Evolutionary conservation across 2,797 vertebrate species (phyloP), one percentile per base, ranked within the genome.

Genomic region (Crenuchus spilurus): DNA sequence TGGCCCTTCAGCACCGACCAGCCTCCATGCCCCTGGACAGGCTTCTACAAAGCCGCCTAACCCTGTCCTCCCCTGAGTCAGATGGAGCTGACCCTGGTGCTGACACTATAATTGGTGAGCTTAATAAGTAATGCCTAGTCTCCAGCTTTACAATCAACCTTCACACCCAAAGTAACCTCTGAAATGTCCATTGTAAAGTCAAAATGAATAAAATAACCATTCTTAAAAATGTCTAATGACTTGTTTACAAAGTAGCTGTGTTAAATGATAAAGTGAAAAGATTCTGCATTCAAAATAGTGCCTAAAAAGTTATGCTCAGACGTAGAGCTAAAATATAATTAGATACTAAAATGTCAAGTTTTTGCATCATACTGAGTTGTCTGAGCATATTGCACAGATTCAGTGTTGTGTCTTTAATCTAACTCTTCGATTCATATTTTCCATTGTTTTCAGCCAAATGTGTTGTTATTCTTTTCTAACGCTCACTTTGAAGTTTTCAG

Each of bases 21-120:
- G 88, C 88, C 5, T 99, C 98, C 18, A 96, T 98, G 96, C 97
- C 97, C 0, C 90, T 96, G 80, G 97, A 98, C 79, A 95, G 90
- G 44, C 92, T 91, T 14, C 90, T 99, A 6, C 91, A 96, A 72
- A 90, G 91, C 8, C 92, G 93, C 48, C 85, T 96, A 72, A 91
- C 90, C 0, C 86, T 95, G 76, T 90, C 94, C 4, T 82, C 90
- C 0, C 58, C 87, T 22, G 89, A 92, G 57, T 65, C 88, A 9
- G 84, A 91, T n/a, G 88, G 88, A 72, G 89, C 84, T n/a, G 70
- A 86, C 1, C 83, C 82, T 55, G 88, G 84, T 72, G 84, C 84
- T 69, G 94, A 94, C 65, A 86, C 82, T 4, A 16, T 90, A 46
- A 88, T 88, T 63, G 96, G 98, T 99, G 88, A 94, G 95, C 87